Conservation (phyloP, 2,797 vertebrate species). For the Saxicola maurus region DNA sequence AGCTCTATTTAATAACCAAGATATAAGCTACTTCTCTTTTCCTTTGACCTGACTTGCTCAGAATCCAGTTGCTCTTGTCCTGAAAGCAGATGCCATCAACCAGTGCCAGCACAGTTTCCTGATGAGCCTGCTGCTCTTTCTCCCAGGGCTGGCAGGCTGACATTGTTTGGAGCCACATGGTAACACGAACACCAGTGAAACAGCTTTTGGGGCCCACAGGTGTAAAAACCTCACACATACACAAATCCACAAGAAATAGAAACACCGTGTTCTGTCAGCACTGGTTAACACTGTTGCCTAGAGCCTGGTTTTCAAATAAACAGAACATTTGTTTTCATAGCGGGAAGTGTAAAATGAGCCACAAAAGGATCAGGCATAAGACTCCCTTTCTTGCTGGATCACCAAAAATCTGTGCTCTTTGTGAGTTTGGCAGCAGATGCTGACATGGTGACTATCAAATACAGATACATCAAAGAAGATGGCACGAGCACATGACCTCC, state of each 20-base stretch:
- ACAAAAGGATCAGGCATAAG: background rate
- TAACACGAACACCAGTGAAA: background rate
- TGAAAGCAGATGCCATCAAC: background rate
- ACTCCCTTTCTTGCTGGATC: background rate
- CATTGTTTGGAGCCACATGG: background rate
- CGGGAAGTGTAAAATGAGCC: conserved; percentile 24
- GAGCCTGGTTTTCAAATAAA: conserved; percentile 59
- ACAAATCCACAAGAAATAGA: background rate
- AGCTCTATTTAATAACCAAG: background rate
- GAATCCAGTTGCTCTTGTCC: background rate
- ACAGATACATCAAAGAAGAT: background rate
- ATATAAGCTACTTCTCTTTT: background rate
- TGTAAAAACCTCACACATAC: background rate
- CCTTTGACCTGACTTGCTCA: background rate
- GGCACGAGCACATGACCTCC: fast-evolving
- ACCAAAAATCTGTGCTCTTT: background rate
- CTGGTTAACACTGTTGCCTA: conserved; percentile 12
- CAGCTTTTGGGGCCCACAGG: background rate
- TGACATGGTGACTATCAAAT: background rate
- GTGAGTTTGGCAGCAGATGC: background rate
- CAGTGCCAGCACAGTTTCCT: background rate
- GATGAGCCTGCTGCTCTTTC: background rate
- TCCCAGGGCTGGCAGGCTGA: background rate
- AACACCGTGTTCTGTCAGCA: background rate
- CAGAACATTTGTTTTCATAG: conserved; percentile 26